Percentiles rank a stretch among this genome's conserved stretches.
Evolutionary conservation across 2,797 vertebrate species (phyloP).

Genomic region (Trematomus bernacchii): DNA sequence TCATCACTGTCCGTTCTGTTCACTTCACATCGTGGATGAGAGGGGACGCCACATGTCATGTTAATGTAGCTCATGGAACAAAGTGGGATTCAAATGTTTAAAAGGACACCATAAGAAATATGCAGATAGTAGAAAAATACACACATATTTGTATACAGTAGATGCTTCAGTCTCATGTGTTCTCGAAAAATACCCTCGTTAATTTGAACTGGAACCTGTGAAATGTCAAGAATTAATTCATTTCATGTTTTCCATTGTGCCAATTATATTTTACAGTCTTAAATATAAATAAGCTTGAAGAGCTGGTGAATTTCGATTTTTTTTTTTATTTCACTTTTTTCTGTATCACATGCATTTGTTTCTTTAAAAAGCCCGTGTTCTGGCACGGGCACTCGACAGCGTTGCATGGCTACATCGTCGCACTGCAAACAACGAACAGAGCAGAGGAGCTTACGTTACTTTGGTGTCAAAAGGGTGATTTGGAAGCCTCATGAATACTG

Average conservation of each 20-base stretch:
- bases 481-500: slow-evolving; percentile 91
- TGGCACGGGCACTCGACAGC: slow-evolving; percentile 67
- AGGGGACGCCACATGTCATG: slow-evolving; percentile 51
- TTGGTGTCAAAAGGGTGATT: slow-evolving; percentile 86
- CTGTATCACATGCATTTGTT: slow-evolving; percentile 75
- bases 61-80: slow-evolving; percentile 62
- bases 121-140: slow-evolving; percentile 50
- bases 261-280: slow-evolving; percentile 80
- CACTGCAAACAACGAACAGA: slow-evolving; percentile 80
- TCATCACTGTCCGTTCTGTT: slow-evolving; percentile 65
- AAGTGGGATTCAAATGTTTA: slow-evolving; percentile 50
- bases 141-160: slow-evolving; percentile 68
- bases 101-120: slow-evolving; percentile 48
- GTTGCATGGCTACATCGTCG: slow-evolving; percentile 85
- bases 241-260: slow-evolving; percentile 70
- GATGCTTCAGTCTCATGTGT: slow-evolving; percentile 67
- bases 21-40: slow-evolving; percentile 35
- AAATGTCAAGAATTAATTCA: slow-evolving; percentile 67
- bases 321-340: slow-evolving; percentile 71
- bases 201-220: slow-evolving; percentile 80
- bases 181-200: slow-evolving; percentile 47
- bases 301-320: slow-evolving; percentile 74
- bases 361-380: slow-evolving; percentile 71
- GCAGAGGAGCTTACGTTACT: slow-evolving; percentile 83
- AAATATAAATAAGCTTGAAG: slow-evolving; percentile 81